These are phyloP conservation scores for Coregonus ussuriensis DNA, from an alignment of 2,797 vertebrate species.

Conservation along the genomic window DNA sequence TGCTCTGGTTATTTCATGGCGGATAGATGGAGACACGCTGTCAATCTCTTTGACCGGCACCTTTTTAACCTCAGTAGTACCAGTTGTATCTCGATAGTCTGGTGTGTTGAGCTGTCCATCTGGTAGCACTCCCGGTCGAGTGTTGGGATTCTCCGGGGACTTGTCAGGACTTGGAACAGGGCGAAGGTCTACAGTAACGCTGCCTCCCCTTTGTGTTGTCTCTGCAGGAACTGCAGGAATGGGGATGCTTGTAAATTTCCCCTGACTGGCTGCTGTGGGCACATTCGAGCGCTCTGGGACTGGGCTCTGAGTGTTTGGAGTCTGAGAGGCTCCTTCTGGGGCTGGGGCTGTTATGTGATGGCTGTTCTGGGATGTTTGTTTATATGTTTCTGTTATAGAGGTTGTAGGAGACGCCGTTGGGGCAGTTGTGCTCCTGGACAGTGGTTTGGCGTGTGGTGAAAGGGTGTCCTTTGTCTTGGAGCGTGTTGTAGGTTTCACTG, in stretches of 20 bases:
- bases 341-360: constrained; percentile 20
- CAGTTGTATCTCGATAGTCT: constrained; percentile 23
- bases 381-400: constrained; percentile 36
- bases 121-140: constrained; percentile 31
- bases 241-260: constrained; percentile 38
- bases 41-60: constrained; percentile 32
- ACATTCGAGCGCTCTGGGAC: constrained; percentile 8
- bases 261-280: constrained; percentile 35
- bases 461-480: constrained; percentile 33
- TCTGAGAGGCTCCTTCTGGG: constrained; percentile 23
- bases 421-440: constrained; percentile 28
- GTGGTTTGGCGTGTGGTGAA: constrained; percentile 28
- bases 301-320: constrained; percentile 1
- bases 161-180: constrained; percentile 31
- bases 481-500: constrained; percentile 26
- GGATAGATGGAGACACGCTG: constrained; percentile 3
- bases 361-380: constrained; percentile 24
- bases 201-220: constrained; percentile 29
- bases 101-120: constrained; percentile 36
- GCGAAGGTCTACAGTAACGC: constrained; percentile 17
- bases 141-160: constrained; percentile 21
- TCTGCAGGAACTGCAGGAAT: constrained; percentile 41
- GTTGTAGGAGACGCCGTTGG: constrained; percentile 41
- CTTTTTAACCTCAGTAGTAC: constrained; percentile 7
- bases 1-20: constrained; percentile 21